phyloP scores from a whole-genome alignment of 2,797 vertebrate genomes.

The Sciurus carolinensis region DNA sequence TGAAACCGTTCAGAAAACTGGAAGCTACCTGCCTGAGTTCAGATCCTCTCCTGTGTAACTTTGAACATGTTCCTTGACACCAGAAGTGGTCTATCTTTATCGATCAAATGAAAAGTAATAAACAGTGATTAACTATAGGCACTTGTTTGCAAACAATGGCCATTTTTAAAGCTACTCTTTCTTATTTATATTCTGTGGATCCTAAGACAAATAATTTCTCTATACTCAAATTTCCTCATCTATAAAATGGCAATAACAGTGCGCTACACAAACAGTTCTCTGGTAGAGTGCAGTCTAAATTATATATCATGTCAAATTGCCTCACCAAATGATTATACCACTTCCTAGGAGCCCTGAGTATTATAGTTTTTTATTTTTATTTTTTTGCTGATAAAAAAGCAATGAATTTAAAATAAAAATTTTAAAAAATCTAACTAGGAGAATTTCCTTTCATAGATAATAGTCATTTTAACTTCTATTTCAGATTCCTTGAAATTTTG shows the following conservation, averaged over 20 bases:
- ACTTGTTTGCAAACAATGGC: background rate
- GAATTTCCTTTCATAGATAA: background rate
- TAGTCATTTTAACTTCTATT: background rate
- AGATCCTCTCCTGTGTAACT: background rate
- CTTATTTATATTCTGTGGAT: conserved; percentile 30
- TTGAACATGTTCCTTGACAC: conserved; percentile 32
- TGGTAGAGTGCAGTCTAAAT: conserved; percentile 2
- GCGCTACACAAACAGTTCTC: background rate
- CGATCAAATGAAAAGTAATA: conserved; percentile 42
- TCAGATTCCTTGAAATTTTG: background rate
- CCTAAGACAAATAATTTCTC: conserved; percentile 38
- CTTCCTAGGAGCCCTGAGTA: background rate
- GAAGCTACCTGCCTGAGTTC: background rate
- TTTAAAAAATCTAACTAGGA: background rate
- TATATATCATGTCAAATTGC: background rate
- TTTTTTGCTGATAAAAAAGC: background rate
- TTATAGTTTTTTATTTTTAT: background rate
- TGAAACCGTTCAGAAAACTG: conserved; percentile 22
- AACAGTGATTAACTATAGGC: conserved; percentile 19
- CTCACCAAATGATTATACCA: conserved; percentile 31
- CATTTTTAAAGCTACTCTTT: conserved; percentile 19
- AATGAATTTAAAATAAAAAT: background rate
- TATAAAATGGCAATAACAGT: conserved; percentile 53
- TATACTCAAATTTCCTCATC: conserved; percentile 30
- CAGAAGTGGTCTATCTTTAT: conserved; percentile 1